Evolutionary conservation across 1,140 invertebrate species (phyloP).

Genomic region (Branchinecta lindahli): DNA sequence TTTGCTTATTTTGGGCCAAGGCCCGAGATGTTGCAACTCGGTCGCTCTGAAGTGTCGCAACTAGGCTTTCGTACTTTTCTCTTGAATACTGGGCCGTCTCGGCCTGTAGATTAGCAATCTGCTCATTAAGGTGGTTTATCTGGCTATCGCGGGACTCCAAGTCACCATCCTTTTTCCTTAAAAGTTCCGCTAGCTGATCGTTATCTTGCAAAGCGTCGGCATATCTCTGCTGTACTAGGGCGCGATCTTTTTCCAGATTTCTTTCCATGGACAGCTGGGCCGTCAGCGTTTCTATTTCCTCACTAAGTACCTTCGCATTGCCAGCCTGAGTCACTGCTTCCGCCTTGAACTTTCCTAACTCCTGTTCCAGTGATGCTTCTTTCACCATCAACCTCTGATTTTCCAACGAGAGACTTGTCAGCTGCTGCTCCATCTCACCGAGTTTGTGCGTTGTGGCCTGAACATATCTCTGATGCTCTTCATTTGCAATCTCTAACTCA

Average conservation of each 20-base stretch:
- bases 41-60: not conserved
- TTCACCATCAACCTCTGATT: not conserved
- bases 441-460: not conserved
- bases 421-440: not conserved
- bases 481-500: not conserved
- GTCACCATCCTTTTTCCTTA: not conserved
- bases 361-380: not conserved
- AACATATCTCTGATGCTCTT: not conserved
- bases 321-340: not conserved
- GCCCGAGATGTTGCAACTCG: not conserved
- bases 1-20: not conserved
- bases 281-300: not conserved
- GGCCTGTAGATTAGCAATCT: not conserved
- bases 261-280: not conserved
- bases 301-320: not conserved
- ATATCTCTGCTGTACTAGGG: not conserved
- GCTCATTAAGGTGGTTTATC: conserved; percentile 1
- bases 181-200: not conserved
- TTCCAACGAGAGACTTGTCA: not conserved
- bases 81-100: not conserved
- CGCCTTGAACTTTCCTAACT: not conserved
- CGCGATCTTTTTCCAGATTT: not conserved
- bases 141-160: not conserved
- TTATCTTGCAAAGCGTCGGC: not conserved
- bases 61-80: not conserved